Evolutionary conservation across 2,888 invertebrate species (phyloP), one percentile per base, ranked within the genome.

Genomic region (Hemicrepidius hirtus): DNA sequence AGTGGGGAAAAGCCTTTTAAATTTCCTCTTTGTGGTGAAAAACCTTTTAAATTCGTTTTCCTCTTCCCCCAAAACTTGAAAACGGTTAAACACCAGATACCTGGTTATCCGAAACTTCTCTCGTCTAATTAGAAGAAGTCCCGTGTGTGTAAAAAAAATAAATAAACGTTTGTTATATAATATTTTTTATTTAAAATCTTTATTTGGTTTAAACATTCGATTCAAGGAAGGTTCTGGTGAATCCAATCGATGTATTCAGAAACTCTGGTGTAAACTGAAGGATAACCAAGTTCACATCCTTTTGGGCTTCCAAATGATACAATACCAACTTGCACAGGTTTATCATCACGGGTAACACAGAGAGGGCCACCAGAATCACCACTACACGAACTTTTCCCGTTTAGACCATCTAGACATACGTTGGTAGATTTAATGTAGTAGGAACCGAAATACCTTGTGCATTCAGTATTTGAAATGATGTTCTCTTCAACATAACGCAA

Each of bases 311-410:
- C 84, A 75, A 83, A 85, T 6, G 84, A 84, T 16, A 81, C 83
- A 59, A 85, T 78, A 46, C 85, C 85, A 67, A 78, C 64, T 76
- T 79, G 83, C 20, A 80, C 41, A 28, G 9, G n/a, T 1, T 6
- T 12, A 3, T 24, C 55, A 40, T 28, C 24, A 4, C 7, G 5
- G 7, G 16, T 28, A 1, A 62, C 62, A n/a, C 20, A 6, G 13
- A 71, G 18, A 12, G 82, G 77, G 28, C 86, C 86, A 40, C 86
- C 87, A 5, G 87, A 87, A 71, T 88, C 88, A 0, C 88, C 89
- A 35, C 86, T 88, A 74, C 90, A 90, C 1, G 88, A 88, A 0
- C 88, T 88, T 10, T 83, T 85, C 0, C 85, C 84, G 0, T 83
- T 82, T 0, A 77, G 68, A 0, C 89, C 89, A 18, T 83, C 82